Base-by-base conservation (phyloP, 2,113 vertebrate genomes). In the Ardeotis arabs region DNA sequence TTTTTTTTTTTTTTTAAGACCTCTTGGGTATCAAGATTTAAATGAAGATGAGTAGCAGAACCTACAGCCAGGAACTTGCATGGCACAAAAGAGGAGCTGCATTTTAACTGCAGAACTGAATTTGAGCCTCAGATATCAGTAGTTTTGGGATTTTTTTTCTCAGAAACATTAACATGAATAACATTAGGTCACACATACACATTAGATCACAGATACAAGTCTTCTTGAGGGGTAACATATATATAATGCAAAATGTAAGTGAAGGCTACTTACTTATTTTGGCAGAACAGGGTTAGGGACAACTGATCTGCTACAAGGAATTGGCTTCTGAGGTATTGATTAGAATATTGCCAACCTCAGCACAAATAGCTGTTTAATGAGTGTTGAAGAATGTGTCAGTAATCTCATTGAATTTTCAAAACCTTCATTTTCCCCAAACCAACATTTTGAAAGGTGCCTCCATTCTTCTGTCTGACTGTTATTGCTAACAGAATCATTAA, bases 371-470 rank as follows among this genome's bases (percentile, higher is more conserved):
- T 80, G 15, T 81, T 89, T 67, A 29, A 59, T 24, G 53, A 33
- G 7, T 3, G 1, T 18, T 31, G 41, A 58, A 60, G 50, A n/a
- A 73, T 70, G 50, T 1, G 2, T 53, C 39, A 28, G 29, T 63
- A 52, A 78, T 45, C 39, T 81, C 39, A 81, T 0, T 9, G 56
- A 70, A 45, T 86, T 93, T 88, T 85, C 39, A 81, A 81, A 86
- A 59, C 69, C 79, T 58, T 66, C 7, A 18, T 62, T 85, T 94
- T 74, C 45, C n/a, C 1, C 0, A 87, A 80, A 52, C 44, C 56
- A 50, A 3, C 4, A 5, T 0, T 59, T 12, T 0, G 1, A 70
- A 78, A 81, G 6, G 23, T 68, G 16, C 25, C 3, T 76, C n/a
- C 14, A 18, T 8, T 86, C 35, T 45, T 79, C 49, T 73, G 10